Conservation (phyloP, 2,113 vertebrate species). For the Myxocyprinus asiaticus region DNA sequence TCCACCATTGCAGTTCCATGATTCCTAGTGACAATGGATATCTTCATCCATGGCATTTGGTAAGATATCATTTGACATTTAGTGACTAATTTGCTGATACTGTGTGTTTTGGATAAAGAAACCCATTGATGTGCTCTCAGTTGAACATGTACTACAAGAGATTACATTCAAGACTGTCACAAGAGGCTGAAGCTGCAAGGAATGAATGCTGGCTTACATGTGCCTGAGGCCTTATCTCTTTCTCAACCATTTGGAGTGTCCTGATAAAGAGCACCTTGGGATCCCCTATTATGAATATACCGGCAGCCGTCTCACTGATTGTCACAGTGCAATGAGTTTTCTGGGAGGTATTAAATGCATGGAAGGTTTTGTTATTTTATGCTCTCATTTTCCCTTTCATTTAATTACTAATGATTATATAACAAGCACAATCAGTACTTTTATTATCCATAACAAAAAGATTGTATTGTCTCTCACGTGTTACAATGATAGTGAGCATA, state of each 20-base stretch:
- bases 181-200: constrained; percentile 53
- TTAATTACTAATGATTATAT: background rate
- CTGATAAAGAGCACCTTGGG: constrained; percentile 74
- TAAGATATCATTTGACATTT: constrained; percentile 53
- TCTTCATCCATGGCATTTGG: constrained; percentile 1
- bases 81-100: constrained; percentile 65
- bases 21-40: background rate
- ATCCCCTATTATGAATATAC: constrained; percentile 66
- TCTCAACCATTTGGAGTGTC: constrained; percentile 60
- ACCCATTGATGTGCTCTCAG: constrained; percentile 68
- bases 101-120: constrained; percentile 66
- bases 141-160: constrained; percentile 72
- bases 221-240: constrained; percentile 68
- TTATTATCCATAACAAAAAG: background rate
- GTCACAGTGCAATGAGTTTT: constrained; percentile 19
- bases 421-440: background rate
- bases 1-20: background rate
- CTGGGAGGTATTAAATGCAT: constrained; percentile 13
- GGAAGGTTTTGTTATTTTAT: background rate
- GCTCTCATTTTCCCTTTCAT: background rate
- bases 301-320: constrained; percentile 41
- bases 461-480: constrained; percentile 6
- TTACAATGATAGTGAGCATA: background rate
- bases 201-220: constrained; percentile 54
- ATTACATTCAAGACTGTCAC: constrained; percentile 74